Evolutionary conservation across 2,113 vertebrate species (phyloP).

Genomic region (Leucopsar rothschildi): DNA sequence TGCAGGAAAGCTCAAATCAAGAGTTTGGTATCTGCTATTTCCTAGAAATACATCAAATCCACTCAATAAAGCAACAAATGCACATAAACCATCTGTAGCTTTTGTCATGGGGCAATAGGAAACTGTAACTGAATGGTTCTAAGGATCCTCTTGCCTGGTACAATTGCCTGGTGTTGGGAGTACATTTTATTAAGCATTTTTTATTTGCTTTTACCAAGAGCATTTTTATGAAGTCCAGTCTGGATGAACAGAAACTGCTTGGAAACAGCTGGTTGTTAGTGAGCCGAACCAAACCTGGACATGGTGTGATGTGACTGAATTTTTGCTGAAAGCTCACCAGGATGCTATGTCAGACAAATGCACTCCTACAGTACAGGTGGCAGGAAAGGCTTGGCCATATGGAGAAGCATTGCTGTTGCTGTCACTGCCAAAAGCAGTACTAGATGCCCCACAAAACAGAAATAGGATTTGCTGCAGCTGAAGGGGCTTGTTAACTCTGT

Average conservation of each 20-base stretch:
- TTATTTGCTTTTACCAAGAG: background rate
- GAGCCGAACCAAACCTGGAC: constrained; percentile 9
- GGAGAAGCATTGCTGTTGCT: background rate
- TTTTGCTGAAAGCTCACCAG: constrained; percentile 3
- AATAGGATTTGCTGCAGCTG: background rate
- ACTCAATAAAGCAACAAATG: background rate
- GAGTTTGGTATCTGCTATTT: background rate
- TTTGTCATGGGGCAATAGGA: background rate
- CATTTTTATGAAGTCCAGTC: background rate
- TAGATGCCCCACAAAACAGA: background rate
- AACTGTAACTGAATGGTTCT: background rate
- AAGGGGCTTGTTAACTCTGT: background rate
- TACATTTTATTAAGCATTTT: background rate
- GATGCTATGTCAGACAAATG: constrained; percentile 30
- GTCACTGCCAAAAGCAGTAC: background rate
- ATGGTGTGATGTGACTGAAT: background rate
- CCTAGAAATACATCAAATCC: background rate
- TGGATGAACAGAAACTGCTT: background rate
- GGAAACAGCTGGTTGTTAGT: background rate
- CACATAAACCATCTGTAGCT: background rate
- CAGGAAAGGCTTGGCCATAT: constrained; percentile 30
- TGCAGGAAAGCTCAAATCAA: background rate
- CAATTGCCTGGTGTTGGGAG: background rate
- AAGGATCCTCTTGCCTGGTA: background rate
- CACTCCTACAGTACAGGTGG: background rate